A percentile compares a stretch with the other conserved stretches of the same genome.
These are phyloP conservation scores for Harpegnathos saltator DNA, from an alignment of 1,140 invertebrate genomes.

Conservation along the genomic window DNA sequence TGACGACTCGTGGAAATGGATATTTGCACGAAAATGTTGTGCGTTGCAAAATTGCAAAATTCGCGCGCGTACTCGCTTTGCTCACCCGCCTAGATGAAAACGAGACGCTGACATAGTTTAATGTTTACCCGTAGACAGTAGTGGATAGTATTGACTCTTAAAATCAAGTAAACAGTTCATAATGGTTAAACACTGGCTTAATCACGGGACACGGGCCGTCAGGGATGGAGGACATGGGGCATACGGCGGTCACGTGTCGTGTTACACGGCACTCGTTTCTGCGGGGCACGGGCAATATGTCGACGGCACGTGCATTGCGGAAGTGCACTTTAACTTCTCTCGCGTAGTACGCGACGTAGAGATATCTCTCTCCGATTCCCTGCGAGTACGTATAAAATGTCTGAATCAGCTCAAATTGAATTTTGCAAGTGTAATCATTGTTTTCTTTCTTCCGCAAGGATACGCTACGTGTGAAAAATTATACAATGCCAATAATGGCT, in stretches of 20 bases:
- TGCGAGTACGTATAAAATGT: neutral
- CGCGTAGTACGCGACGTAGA: neutral
- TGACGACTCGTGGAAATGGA: too few relatives aligned
- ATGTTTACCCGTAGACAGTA: slow-evolving; percentile 28
- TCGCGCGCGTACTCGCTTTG: too few relatives aligned
- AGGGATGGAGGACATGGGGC: slow-evolving; percentile 67
- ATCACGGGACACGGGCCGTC: slow-evolving; percentile 39
- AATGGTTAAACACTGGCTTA: slow-evolving; percentile 81
- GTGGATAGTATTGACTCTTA: slow-evolving; percentile 77
- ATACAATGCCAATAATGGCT: neutral
- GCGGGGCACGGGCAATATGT: slow-evolving; percentile 80
- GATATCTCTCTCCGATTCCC: slow-evolving; percentile 29
- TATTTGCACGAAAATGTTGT: neutral
- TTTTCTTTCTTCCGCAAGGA: neutral
- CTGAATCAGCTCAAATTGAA: neutral
- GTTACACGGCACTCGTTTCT: slow-evolving; percentile 79
- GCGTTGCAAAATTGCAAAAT: too few relatives aligned
- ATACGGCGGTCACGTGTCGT: slow-evolving; percentile 81
- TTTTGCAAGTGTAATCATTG: slow-evolving; percentile 1
- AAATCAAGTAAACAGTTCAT: slow-evolving; percentile 81
- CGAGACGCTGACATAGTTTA: neutral
- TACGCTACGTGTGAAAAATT: neutral
- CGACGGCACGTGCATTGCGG: slow-evolving; percentile 79
- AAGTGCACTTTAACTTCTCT: slow-evolving; percentile 47
- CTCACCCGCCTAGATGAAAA: slow-evolving; percentile 2